Percentiles rank a stretch among this genome's conserved stretches.
These are phyloP conservation scores for Trachelus tabidus DNA, from an alignment of 2,888 invertebrate genomes.

Conservation along the genomic window DNA sequence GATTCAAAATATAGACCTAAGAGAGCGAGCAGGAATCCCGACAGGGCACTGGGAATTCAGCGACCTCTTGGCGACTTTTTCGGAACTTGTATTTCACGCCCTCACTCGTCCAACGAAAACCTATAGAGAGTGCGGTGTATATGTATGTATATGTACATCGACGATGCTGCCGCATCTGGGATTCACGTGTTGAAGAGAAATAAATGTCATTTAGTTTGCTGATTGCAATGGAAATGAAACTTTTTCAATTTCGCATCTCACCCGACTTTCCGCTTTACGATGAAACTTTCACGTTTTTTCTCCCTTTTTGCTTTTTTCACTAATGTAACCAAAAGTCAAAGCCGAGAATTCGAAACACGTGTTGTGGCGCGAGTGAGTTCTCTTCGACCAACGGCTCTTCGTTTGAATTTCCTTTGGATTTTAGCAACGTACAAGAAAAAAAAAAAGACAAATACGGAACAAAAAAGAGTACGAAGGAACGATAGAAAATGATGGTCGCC, in stretches of 20 bases:
- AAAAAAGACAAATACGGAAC: no score
- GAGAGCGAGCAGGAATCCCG: background rate
- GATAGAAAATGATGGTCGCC: no score
- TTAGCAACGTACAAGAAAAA: no score
- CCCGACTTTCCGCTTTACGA: constrained; percentile 4
- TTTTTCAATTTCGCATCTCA: constrained; percentile 15
- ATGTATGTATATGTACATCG: no score
- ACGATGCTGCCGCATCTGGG: background rate
- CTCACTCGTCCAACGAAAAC: background rate
- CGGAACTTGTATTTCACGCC: background rate
- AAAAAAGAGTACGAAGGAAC: no score
- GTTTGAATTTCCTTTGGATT: background rate
- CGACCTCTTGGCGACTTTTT: background rate
- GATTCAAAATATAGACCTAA: no score
- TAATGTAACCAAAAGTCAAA: background rate
- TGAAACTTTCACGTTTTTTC: background rate
- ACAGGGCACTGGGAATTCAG: background rate
- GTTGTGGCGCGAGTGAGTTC: background rate
- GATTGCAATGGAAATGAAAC: background rate
- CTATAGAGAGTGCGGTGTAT: background rate
- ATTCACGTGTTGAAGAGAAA: background rate
- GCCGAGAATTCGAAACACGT: background rate
- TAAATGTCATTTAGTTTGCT: background rate
- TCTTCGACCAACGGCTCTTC: background rate
- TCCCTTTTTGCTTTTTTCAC: background rate